A percentile compares a stretch with the other conserved stretches of the same genome.
phyloP scores from a whole-genome alignment of 2,797 vertebrate species.

The Betta splendens region DNA sequence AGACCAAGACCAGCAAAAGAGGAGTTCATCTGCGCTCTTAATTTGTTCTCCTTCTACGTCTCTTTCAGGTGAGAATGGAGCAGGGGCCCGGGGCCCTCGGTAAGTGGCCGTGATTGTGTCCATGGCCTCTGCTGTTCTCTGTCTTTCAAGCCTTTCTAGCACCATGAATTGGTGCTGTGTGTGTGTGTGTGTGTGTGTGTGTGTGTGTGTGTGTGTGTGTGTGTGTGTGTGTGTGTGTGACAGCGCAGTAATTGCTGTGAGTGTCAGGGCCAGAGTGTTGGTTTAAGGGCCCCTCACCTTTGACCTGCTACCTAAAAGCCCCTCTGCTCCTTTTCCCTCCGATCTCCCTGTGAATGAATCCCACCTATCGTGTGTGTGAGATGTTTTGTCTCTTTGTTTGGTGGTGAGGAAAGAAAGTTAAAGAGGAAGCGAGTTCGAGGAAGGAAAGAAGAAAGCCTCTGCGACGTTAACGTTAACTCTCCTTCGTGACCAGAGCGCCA shows the following conservation, averaged over 20 bases:
- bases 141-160: conserved; percentile 53
- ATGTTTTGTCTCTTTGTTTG: conserved; percentile 41
- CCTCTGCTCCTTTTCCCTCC: neutral
- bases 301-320: conserved; percentile 48
- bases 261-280: conserved; percentile 67
- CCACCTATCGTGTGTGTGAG: conserved; percentile 14
- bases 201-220: no score
- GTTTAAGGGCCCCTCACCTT: conserved; percentile 72
- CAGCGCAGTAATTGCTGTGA: conserved; percentile 65
- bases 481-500: no score
- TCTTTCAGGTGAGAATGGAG: conserved; percentile 30
- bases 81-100: conserved; percentile 48
- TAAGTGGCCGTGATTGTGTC: conserved; percentile 59
- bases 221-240: conserved; percentile 24
- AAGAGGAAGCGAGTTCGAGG: conserved; percentile 18
- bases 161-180: conserved; percentile 59
- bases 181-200: conserved; percentile 17
- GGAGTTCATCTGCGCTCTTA: conserved; percentile 59
- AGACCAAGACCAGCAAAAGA: conserved; percentile 22
- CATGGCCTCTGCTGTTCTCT: conserved; percentile 35
- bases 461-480: no score
- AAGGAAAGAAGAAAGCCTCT: conserved; percentile 7
- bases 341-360: conserved; percentile 32
- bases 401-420: conserved; percentile 9
- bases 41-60: conserved; percentile 22